Conservation (phyloP, 1,140 invertebrate species). For the Bombyx mandarina region DNA sequence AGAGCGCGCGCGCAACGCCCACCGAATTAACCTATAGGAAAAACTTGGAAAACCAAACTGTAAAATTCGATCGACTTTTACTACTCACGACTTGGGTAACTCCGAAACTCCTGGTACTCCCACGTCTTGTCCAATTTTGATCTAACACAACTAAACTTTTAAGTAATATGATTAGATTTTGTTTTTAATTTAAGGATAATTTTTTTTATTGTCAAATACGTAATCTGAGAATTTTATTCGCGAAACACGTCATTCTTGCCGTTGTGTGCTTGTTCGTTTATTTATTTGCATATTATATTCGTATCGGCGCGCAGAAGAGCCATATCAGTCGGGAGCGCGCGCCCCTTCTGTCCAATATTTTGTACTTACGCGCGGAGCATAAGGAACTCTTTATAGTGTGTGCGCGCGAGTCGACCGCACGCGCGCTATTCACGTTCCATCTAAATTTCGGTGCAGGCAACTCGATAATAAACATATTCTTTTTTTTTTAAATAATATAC, state of each 20-base stretch:
- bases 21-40: slow-evolving; percentile 26
- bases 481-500: not conserved
- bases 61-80: not conserved
- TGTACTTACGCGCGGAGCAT: slow-evolving; percentile 51
- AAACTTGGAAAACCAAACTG: slow-evolving; percentile 44
- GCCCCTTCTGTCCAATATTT: slow-evolving; percentile 36
- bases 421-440: slow-evolving; percentile 28
- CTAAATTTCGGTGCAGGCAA: not conserved
- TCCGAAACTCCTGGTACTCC: no score
- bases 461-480: not conserved
- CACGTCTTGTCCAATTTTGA: no score
- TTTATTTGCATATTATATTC: no score
- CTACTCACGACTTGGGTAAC: no score
- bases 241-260: no score
- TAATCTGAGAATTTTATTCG: no score
- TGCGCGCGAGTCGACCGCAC: slow-evolving; percentile 62
- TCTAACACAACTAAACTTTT: no score
- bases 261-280: no score
- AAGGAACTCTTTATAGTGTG: slow-evolving; percentile 63
- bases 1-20: slow-evolving; percentile 39
- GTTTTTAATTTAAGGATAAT: no score
- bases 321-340: slow-evolving; percentile 13
- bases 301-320: no score
- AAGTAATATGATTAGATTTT: no score
- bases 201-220: no score